phyloP scores from a whole-genome alignment of 2,113 vertebrate genomes.

The Pangasianodon hypophthalmus region DNA sequence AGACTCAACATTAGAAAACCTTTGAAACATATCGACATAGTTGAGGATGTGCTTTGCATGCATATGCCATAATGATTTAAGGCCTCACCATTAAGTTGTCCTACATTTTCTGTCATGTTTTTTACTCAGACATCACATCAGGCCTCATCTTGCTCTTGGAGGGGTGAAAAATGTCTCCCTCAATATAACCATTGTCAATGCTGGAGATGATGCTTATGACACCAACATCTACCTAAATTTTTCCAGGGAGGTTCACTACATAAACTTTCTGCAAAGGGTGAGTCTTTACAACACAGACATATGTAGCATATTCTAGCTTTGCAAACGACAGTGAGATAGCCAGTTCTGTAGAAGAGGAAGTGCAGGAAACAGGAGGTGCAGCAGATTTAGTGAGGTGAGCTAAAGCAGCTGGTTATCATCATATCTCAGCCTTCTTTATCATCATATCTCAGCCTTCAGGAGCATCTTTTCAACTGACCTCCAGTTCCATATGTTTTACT shows the following conservation, averaged over 20 bases:
- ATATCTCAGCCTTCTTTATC: background rate
- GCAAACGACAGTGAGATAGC: background rate
- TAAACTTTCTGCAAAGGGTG: slow-evolving; percentile 99
- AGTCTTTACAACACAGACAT: slow-evolving; percentile 53
- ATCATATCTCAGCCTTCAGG: slow-evolving; percentile 1
- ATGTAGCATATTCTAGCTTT: background rate
- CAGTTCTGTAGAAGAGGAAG: background rate
- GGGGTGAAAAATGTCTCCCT: slow-evolving; percentile 93
- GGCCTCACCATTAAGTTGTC: background rate
- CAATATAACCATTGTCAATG: slow-evolving; percentile 89
- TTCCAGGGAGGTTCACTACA: slow-evolving; percentile 94
- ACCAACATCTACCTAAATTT: slow-evolving; percentile 96
- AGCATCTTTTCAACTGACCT: background rate
- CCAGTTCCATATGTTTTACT: background rate
- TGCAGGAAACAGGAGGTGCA: slow-evolving; percentile 17
- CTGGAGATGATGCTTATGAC: slow-evolving; percentile 94
- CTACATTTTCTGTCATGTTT: background rate
- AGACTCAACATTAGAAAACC: background rate
- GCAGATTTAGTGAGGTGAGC: background rate
- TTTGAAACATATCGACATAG: background rate
- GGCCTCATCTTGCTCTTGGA: slow-evolving; percentile 87
- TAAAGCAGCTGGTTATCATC: slow-evolving; percentile 10
- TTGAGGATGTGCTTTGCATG: background rate
- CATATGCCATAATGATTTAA: background rate
- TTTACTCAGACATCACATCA: slow-evolving; percentile 72